These are phyloP conservation scores for Mycogona germanica DNA, from an alignment of 2,888 invertebrate genomes.

Conservation along the genomic window DNA sequence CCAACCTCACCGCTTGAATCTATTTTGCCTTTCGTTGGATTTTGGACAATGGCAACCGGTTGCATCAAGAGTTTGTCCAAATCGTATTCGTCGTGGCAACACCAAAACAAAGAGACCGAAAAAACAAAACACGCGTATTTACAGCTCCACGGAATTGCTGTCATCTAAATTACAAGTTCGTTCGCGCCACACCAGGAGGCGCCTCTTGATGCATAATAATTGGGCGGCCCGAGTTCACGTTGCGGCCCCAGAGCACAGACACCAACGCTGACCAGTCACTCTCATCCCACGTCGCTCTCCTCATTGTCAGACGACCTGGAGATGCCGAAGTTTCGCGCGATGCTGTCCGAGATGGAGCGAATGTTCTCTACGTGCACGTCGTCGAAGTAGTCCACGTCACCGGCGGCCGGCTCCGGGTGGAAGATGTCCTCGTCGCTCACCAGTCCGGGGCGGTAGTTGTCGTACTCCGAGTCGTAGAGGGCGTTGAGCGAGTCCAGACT, in stretches of 20 bases:
- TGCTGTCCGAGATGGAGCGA: slow-evolving; percentile 60
- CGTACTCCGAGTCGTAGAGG: slow-evolving; percentile 64
- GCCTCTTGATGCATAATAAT: too few relatives aligned
- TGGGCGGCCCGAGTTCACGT: too few relatives aligned
- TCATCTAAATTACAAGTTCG: too few relatives aligned
- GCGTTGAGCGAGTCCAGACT: slow-evolving; percentile 43
- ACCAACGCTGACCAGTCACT: not conserved
- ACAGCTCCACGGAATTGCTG: too few relatives aligned
- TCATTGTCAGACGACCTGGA: slow-evolving; percentile 21
- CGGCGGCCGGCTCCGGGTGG: slow-evolving; percentile 32
- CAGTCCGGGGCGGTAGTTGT: slow-evolving; percentile 45
- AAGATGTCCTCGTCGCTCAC: slow-evolving; percentile 37
- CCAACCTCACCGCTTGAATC: too few relatives aligned
- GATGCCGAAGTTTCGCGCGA: slow-evolving; percentile 56
- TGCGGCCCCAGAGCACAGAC: not conserved
- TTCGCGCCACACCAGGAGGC: too few relatives aligned
- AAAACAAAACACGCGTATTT: too few relatives aligned
- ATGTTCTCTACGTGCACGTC: slow-evolving; percentile 55
- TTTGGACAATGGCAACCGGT: too few relatives aligned
- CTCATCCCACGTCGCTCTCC: slow-evolving; percentile 24
- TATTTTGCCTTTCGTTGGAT: too few relatives aligned
- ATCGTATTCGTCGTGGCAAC: too few relatives aligned
- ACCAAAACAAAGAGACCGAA: too few relatives aligned
- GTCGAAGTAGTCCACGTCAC: slow-evolving; percentile 33
- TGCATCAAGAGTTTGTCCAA: too few relatives aligned